phyloP scores from a whole-genome alignment of 2,797 vertebrate species.

The Acanthis flammea region DNA sequence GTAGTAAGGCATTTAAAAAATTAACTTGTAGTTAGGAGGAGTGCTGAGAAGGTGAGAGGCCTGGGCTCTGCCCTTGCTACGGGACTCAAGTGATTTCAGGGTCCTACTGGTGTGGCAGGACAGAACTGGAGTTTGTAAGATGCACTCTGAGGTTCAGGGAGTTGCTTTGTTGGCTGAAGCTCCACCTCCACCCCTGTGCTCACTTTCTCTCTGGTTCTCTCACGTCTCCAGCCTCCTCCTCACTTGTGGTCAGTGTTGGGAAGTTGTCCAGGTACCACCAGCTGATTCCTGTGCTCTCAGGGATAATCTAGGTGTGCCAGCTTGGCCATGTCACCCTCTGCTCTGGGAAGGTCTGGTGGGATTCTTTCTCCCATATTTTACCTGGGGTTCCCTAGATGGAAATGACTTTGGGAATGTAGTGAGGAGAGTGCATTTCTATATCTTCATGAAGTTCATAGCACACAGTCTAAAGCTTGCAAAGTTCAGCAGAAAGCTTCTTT shows the following conservation, averaged over 20 bases:
- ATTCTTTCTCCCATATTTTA: not conserved
- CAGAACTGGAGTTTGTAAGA: accelerated
- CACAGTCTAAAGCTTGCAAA: not conserved
- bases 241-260: accelerated
- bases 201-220: not conserved
- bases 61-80: not conserved
- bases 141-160: not conserved
- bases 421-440: not conserved
- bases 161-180: not conserved
- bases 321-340: not conserved
- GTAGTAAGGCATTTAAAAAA: not conserved
- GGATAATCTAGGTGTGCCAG: not conserved
- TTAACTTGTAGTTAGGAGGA: not conserved
- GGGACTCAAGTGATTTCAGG: not conserved
- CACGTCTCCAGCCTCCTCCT: not conserved
- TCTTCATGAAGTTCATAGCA: not conserved
- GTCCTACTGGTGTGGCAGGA: not conserved
- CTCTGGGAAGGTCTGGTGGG: not conserved
- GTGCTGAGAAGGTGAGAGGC: not conserved
- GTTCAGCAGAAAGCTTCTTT: not conserved
- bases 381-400: not conserved
- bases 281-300: too few relatives aligned
- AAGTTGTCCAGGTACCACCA: not conserved
- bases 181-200: not conserved
- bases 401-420: not conserved